A percentile compares a stretch with the other conserved stretches of the same genome.
These are phyloP conservation scores for Triplophysa dalaica DNA, from an alignment of 2,113 vertebrate genomes.

Conservation along the genomic window DNA sequence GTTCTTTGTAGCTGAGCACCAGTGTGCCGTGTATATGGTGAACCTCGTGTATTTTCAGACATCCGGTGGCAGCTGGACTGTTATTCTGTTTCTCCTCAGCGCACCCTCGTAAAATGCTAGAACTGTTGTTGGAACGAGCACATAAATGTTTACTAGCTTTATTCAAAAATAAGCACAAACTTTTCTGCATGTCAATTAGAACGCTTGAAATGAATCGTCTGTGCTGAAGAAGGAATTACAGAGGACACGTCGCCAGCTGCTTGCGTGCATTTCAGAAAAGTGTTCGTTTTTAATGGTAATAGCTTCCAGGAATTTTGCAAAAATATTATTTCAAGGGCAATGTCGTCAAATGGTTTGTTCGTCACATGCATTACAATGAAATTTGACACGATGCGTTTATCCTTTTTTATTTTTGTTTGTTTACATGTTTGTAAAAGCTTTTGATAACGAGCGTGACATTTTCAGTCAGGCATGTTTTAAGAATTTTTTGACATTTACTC, in stretches of 20 bases:
- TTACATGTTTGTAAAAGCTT: background rate
- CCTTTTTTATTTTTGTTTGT: background rate
- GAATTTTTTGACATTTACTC: background rate
- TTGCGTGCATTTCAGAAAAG: too few species aligned
- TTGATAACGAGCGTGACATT: background rate
- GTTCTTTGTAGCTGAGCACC: background rate
- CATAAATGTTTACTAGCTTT: constrained; percentile 65
- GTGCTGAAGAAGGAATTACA: constrained; percentile 11
- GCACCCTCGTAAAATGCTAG: constrained; percentile 52
- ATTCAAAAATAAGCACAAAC: constrained; percentile 58
- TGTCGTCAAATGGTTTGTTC: too few species aligned
- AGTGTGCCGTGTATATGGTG: constrained; percentile 54
- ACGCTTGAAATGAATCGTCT: constrained; percentile 52
- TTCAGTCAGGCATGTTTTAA: background rate
- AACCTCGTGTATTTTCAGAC: constrained; percentile 62
- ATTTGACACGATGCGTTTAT: background rate
- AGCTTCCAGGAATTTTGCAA: background rate
- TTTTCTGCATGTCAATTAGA: constrained; percentile 42
- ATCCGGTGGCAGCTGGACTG: constrained; percentile 55
- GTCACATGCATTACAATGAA: too few species aligned
- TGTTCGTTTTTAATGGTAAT: background rate
- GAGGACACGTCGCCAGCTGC: constrained; percentile 9
- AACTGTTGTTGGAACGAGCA: constrained; percentile 59
- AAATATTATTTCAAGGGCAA: too few species aligned
- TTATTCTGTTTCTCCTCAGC: constrained; percentile 51